Evolutionary conservation across 1,140 invertebrate species (phyloP).

Genomic region (Diorhabda sublineata): DNA sequence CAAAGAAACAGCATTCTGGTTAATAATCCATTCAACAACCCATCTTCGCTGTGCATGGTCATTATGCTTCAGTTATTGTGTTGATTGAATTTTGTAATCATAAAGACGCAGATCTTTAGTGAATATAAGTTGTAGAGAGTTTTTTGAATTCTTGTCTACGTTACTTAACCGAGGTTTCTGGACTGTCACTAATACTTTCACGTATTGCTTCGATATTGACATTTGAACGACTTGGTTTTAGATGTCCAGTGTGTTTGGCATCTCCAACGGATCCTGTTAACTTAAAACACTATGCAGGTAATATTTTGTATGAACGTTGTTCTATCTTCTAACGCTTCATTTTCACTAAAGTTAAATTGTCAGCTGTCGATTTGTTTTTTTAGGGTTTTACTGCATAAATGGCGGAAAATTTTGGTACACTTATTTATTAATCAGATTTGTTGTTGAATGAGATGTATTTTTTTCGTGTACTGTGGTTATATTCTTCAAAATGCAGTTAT

Average conservation of each 20-base stretch:
- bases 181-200: conserved; percentile 32
- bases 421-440: too few species aligned
- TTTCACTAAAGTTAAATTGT: conserved; percentile 1
- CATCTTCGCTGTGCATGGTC: conserved; percentile 27
- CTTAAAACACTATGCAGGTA: conserved; percentile 30
- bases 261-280: conserved; percentile 17
- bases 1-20: background rate
- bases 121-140: conserved; percentile 30
- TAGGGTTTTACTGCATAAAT: too few species aligned
- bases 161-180: conserved; percentile 35
- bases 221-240: conserved; percentile 25
- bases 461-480: too few species aligned
- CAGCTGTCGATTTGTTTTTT: background rate
- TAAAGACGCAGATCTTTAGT: conserved; percentile 10
- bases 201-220: conserved; percentile 31
- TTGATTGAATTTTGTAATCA: conserved; percentile 33
- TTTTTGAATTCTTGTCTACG: conserved; percentile 34
- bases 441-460: too few species aligned
- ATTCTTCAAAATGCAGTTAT: too few species aligned
- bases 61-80: conserved; percentile 30
- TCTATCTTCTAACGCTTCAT: conserved; percentile 3
- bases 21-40: conserved; percentile 25
- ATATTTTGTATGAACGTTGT: conserved; percentile 29
- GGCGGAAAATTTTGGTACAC: too few species aligned
- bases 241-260: conserved; percentile 21